A percentile compares a stretch with the other conserved stretches of the same genome.
Conservation (phyloP, 2,113 vertebrate species). For the Chitala chitala region DNA sequence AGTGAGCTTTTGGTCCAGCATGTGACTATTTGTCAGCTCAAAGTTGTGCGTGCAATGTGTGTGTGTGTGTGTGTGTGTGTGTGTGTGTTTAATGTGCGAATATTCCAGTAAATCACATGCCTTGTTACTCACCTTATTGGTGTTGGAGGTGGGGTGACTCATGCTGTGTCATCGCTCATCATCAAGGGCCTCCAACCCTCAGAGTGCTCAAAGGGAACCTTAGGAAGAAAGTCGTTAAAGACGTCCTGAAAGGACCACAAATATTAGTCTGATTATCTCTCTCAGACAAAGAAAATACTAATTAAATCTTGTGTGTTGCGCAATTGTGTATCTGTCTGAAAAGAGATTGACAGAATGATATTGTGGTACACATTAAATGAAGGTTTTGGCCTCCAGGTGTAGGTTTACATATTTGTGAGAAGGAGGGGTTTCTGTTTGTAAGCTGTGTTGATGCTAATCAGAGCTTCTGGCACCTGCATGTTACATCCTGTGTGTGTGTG, state of each 20-base stretch:
- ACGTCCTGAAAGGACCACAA: too few species aligned
- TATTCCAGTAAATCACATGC: slow-evolving; percentile 8
- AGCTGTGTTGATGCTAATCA: not conserved
- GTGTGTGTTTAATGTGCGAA: not conserved
- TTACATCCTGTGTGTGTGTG: not conserved
- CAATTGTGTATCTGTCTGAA: too few species aligned
- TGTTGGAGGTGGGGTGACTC: not conserved
- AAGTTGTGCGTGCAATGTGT: not conserved
- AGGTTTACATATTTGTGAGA: not conserved
- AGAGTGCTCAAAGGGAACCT: not conserved
- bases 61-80: not conserved
- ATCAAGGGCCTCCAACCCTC: not conserved
- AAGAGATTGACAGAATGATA: not conserved
- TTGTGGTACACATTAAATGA: not conserved
- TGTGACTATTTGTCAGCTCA: not conserved
- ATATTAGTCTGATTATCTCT: too few species aligned
- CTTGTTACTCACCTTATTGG: slow-evolving; percentile 3
- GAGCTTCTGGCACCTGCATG: not conserved
- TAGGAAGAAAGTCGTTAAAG: too few species aligned
- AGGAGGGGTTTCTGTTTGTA: not conserved
- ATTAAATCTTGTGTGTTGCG: too few species aligned
- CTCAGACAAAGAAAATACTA: too few species aligned
- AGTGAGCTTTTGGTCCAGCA: not conserved
- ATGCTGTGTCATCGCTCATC: slow-evolving; percentile 8
- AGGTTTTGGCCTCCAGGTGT: not conserved